Evolutionary conservation across 2,797 vertebrate species (phyloP).

Genomic region (Stomatorhinus walkeri): DNA sequence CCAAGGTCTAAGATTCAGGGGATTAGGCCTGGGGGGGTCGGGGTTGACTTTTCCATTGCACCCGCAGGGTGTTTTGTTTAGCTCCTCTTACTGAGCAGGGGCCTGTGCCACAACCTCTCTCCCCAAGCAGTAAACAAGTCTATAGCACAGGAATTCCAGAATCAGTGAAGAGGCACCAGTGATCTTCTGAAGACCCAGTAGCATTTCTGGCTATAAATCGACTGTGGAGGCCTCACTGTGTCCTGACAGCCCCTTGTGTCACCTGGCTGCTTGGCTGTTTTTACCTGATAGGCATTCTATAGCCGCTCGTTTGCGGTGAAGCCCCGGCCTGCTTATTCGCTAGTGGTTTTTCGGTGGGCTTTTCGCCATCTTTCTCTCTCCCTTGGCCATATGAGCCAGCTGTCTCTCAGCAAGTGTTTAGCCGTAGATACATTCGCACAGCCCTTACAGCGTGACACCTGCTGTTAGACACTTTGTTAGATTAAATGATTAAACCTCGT

Average conservation of each 20-base stretch:
- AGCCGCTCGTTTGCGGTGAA: neutral
- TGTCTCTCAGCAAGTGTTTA: constrained; percentile 2
- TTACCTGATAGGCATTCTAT: neutral
- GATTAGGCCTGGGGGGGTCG: neutral
- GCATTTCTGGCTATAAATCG: neutral
- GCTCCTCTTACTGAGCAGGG: neutral
- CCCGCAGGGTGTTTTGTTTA: neutral
- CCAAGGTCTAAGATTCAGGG: neutral
- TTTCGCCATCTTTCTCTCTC: neutral
- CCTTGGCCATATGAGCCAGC: neutral
- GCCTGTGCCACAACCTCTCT: neutral
- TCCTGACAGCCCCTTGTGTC: neutral
- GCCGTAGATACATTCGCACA: neutral
- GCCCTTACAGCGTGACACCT: neutral
- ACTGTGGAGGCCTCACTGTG: neutral
- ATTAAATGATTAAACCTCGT: neutral
- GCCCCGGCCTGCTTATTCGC: neutral
- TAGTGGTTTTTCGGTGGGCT: neutral
- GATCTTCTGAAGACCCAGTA: neutral
- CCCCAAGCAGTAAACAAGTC: neutral
- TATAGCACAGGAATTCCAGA: neutral
- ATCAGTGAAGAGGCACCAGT: neutral
- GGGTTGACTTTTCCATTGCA: neutral
- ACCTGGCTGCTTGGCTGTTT: neutral
- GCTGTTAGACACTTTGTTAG: neutral